Conservation (phyloP, 2,113 vertebrate genomes). For the Perca fluviatilis region DNA sequence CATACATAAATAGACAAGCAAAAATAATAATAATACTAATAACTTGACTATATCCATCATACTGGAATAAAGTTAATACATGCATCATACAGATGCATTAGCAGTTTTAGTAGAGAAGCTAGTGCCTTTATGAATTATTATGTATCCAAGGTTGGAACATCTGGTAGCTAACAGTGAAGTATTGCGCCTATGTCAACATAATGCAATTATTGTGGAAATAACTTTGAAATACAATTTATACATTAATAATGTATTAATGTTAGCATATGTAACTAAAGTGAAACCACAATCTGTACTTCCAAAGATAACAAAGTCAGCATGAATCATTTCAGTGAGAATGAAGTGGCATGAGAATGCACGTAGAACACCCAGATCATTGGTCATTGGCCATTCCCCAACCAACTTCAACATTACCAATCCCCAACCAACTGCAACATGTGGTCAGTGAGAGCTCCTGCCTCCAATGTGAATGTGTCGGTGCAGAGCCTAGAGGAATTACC, state of each 20-base stretch:
- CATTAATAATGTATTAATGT: neutral
- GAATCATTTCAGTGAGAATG: slow-evolving; percentile 4
- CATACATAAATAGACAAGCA: neutral
- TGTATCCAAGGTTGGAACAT: neutral
- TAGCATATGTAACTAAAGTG: neutral
- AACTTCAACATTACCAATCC: neutral
- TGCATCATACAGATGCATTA: neutral
- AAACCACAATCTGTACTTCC: slow-evolving; percentile 18
- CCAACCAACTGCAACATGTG: neutral
- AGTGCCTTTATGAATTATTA: slow-evolving; percentile 46
- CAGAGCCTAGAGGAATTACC: neutral
- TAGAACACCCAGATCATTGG: no score
- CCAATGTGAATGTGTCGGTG: neutral
- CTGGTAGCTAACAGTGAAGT: neutral
- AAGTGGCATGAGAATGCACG: neutral
- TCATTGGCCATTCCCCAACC: no score
- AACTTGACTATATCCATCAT: neutral
- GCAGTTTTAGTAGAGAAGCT: neutral
- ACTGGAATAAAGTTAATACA: neutral
- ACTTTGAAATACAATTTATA: neutral
- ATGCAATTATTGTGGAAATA: slow-evolving; percentile 58
- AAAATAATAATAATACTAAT: no score
- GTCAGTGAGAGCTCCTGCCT: neutral
- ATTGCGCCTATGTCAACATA: slow-evolving; percentile 1
- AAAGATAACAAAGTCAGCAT: slow-evolving; percentile 23